Percentiles rank a stretch among this genome's conserved stretches.
Evolutionary conservation across 2,888 invertebrate species (phyloP).

Genomic region (Crossocerus cetratus): DNA sequence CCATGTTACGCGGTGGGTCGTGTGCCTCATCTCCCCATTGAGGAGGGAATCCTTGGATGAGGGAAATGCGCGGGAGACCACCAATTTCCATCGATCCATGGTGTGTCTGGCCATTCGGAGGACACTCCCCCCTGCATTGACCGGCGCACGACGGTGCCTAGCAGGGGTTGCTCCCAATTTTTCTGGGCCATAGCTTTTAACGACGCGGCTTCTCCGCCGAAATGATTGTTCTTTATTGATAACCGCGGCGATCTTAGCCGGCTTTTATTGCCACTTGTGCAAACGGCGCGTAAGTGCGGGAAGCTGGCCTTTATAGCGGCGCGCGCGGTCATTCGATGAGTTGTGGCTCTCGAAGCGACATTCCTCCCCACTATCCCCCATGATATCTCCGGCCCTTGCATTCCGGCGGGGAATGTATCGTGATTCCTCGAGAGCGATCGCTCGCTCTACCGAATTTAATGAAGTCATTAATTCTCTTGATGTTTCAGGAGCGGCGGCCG

Average conservation of each 20-base stretch:
- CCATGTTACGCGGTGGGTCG: conserved; percentile 31
- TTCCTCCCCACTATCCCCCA: too few relatives aligned
- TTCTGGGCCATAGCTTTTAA: conserved; percentile 60
- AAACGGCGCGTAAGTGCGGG: too few relatives aligned
- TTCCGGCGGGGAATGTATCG: too few relatives aligned
- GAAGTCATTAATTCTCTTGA: conserved; percentile 38
- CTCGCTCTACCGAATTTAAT: too few relatives aligned
- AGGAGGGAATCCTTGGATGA: conserved; percentile 57
- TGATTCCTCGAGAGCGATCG: too few relatives aligned
- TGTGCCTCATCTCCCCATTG: conserved; percentile 55
- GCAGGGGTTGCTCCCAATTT: conserved; percentile 53
- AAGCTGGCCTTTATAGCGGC: too few relatives aligned
- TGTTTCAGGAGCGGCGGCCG: conserved; percentile 89
- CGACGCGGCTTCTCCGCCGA: conserved; percentile 42
- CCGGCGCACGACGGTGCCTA: too few relatives aligned
- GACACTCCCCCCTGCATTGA: background rate
- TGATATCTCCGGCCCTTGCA: too few relatives aligned
- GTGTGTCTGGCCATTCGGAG: background rate
- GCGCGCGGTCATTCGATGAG: too few relatives aligned
- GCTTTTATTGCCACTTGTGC: conserved; percentile 33
- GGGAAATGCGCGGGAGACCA: conserved; percentile 47
- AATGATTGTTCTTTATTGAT: conserved; percentile 50
- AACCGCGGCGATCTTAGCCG: conserved; percentile 31
- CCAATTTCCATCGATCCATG: conserved; percentile 57
- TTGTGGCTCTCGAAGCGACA: too few relatives aligned